A percentile compares a stretch with the other conserved stretches of the same genome.
Conservation (phyloP, 2,888 invertebrate species). For the Phlogophora meticulosa region DNA sequence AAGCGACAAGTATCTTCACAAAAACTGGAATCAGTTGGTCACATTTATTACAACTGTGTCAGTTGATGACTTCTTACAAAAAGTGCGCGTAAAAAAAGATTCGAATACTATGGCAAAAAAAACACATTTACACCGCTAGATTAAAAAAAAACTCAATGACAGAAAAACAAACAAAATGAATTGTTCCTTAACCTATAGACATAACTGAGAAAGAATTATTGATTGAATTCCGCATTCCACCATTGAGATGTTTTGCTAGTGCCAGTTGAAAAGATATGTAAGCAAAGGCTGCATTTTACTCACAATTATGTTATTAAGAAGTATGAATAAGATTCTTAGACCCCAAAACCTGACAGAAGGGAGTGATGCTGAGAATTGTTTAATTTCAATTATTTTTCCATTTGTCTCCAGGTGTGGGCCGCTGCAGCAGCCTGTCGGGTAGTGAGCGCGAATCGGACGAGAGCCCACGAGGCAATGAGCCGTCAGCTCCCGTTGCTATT, state of each 20-base stretch:
- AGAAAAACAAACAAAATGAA: slow-evolving; percentile 34
- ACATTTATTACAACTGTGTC: slow-evolving; percentile 19
- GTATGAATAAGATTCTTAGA: slow-evolving; percentile 2
- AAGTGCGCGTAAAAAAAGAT: slow-evolving; percentile 10
- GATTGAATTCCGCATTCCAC: slow-evolving; percentile 41
- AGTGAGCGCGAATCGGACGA: slow-evolving; percentile 90
- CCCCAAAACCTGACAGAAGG: neutral
- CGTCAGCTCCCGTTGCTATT: slow-evolving; percentile 91
- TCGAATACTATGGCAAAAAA: slow-evolving; percentile 17
- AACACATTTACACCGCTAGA: slow-evolving; percentile 30
- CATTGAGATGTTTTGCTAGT: slow-evolving; percentile 21
- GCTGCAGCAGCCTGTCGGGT: slow-evolving; percentile 90
- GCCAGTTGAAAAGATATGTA: slow-evolving; percentile 1
- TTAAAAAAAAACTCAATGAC: slow-evolving; percentile 27
- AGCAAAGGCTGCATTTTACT: neutral
- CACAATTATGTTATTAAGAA: neutral
- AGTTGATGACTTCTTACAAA: slow-evolving; percentile 16
- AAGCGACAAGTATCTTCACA: slow-evolving; percentile 20
- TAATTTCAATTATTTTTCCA: slow-evolving; percentile 33
- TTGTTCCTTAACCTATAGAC: slow-evolving; percentile 32
- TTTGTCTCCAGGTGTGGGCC: slow-evolving; percentile 85
- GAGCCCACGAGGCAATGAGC: slow-evolving; percentile 84
- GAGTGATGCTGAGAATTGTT: neutral
- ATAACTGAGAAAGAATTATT: slow-evolving; percentile 29
- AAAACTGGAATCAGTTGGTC: slow-evolving; percentile 27